Evolutionary conservation across 1,140 invertebrate genomes (phyloP), one percentile per base, ranked within the genome.

Genomic region (Pseudomyrmex flavicornis): DNA sequence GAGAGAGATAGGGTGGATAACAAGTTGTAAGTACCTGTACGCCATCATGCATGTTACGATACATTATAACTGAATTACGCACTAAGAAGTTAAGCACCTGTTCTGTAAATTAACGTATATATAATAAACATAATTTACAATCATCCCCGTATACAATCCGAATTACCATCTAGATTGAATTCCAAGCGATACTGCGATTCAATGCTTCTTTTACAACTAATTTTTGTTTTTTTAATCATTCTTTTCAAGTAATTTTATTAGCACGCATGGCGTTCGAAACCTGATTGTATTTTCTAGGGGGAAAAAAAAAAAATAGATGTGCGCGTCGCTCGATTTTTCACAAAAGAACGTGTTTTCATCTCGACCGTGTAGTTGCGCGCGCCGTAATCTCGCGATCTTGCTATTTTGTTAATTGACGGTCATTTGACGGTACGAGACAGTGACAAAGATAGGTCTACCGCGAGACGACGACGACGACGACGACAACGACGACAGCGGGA

Each of bases 21-120:
- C 76, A 80, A 79, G 76, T 58, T 79, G 56, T 70, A 77, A 77
- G 62, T 68, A 63, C 58, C 46, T 63, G 20, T 68, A 69, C 17
- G 22, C 46, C n/a, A 69, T 50, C 13, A 10, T 48, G 66, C n/a
- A 26, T 22, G 35, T 80, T 59, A 70, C n/a, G 66, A 70, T 59
- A 22, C 26, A 46, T 46, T 48, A 56, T 59, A 79, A 70, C 52
- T 70, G 48, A 59, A 50, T 80, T 80, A 50, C 48, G 44, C n/a
- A 58, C 35, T 58, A 65, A 65, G 26, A 46, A n/a, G 8, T 12
- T 56, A 48, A 66, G 20, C 22, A 17, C 54, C 2, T 44, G n/a
- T 10, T 58, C 44, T 35, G 12, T 35, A 35, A 35, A 35, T 35
- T 35, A 35, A 35, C 35, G 35, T 35, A 35, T 35, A 68, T 80